phyloP scores from a whole-genome alignment of 2,113 vertebrate species.

The Sceloporus undulatus region DNA sequence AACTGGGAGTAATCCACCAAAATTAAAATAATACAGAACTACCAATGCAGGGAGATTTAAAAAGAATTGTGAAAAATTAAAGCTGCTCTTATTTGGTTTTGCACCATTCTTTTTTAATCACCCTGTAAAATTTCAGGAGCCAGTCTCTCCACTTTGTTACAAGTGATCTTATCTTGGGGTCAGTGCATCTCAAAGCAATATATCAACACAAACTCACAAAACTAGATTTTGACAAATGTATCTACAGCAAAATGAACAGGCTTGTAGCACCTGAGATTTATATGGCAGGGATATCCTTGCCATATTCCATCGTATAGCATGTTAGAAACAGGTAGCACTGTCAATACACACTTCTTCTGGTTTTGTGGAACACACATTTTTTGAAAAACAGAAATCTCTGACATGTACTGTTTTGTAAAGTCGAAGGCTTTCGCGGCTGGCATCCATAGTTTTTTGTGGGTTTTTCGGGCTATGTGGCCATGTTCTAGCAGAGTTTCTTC shows the following conservation, averaged over 20 bases:
- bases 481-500: no score
- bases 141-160: constrained; percentile 32
- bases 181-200: background rate
- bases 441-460: no score
- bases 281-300: background rate
- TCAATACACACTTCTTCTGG: background rate
- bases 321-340: background rate
- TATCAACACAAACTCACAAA: background rate
- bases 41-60: no score
- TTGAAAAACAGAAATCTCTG: no score
- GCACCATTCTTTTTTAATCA: no score
- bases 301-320: background rate
- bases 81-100: no score
- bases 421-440: no score
- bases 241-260: background rate
- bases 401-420: no score
- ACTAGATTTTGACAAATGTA: background rate
- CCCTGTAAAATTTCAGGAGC: background rate
- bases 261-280: background rate
- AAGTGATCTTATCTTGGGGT: background rate
- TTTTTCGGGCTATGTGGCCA: no score
- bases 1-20: constrained; percentile 22
- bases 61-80: no score
- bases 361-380: background rate
- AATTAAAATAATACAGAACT: background rate